Percentiles rank a stretch among this genome's conserved stretches.
These are phyloP conservation scores for Xestia sexstrigata DNA, from an alignment of 2,888 invertebrate species.

Conservation along the genomic window DNA sequence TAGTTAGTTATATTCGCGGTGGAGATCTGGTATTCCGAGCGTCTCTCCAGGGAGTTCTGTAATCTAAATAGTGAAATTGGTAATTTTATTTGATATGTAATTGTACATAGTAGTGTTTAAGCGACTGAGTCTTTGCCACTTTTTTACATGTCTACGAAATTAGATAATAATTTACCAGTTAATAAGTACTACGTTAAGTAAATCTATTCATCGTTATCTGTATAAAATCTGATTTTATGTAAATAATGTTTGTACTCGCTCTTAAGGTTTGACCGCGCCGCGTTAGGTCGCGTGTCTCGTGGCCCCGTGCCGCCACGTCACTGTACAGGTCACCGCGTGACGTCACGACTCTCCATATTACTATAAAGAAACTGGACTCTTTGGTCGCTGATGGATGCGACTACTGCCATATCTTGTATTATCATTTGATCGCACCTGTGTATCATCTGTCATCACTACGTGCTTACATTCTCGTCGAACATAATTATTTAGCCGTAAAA, in stretches of 20 bases:
- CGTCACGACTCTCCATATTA: slow-evolving; percentile 32
- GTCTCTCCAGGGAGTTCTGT: slow-evolving; percentile 24
- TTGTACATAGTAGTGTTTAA: slow-evolving; percentile 87
- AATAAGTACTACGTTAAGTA: slow-evolving; percentile 68
- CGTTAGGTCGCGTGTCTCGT: slow-evolving; percentile 15
- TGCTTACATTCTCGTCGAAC: slow-evolving; percentile 43
- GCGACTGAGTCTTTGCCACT: slow-evolving; percentile 89
- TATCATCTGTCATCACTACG: slow-evolving; percentile 11
- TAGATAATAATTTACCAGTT: slow-evolving; percentile 75
- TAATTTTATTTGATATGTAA: slow-evolving; percentile 60
- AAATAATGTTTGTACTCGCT: slow-evolving; percentile 85
- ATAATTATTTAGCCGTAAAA: background rate
- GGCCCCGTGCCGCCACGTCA: slow-evolving; percentile 21
- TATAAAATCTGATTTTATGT: slow-evolving; percentile 80
- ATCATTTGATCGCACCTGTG: slow-evolving; percentile 10
- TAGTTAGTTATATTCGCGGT: slow-evolving; percentile 14
- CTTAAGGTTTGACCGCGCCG: slow-evolving; percentile 72
- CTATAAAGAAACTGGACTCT: slow-evolving; percentile 24
- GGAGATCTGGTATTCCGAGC: slow-evolving; percentile 44
- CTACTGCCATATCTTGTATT: background rate
- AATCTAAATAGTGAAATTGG: slow-evolving; percentile 46
- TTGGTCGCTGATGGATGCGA: slow-evolving; percentile 14
- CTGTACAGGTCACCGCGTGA: slow-evolving; percentile 48
- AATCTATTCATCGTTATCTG: slow-evolving; percentile 79
- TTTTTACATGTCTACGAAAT: slow-evolving; percentile 89